Percentiles rank a stretch among this genome's conserved stretches.
Conservation (phyloP, 2,888 invertebrate species). For the Zygaena filipendulae region DNA sequence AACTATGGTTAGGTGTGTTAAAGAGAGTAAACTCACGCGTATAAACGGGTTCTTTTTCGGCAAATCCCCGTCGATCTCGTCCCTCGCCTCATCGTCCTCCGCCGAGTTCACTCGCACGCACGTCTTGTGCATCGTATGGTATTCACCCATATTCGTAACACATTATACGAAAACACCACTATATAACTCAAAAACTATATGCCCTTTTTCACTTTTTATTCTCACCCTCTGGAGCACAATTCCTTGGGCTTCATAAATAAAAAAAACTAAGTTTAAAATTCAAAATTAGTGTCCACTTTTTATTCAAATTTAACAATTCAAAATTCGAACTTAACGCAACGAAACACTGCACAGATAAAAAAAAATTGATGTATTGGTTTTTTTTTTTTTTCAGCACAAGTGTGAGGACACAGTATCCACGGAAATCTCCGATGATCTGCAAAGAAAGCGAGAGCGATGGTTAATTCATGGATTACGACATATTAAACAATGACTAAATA, state of each 20-base stretch:
- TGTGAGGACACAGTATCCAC: too few species aligned
- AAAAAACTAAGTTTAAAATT: background rate
- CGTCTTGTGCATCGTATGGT: slow-evolving; percentile 47
- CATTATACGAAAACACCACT: slow-evolving; percentile 39
- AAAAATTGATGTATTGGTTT: too few species aligned
- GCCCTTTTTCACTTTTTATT: slow-evolving; percentile 1
- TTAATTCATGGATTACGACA: slow-evolving; percentile 8
- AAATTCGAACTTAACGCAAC: too few species aligned
- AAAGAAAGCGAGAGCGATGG: slow-evolving; percentile 17
- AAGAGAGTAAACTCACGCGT: slow-evolving; percentile 59
- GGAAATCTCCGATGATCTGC: too few species aligned
- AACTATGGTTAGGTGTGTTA: too few species aligned
- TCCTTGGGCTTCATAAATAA: too few species aligned
- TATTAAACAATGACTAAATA: slow-evolving; percentile 18
- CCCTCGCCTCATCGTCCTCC: slow-evolving; percentile 51
- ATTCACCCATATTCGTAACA: slow-evolving; percentile 56
- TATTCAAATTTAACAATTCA: too few species aligned
- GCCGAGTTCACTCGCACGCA: slow-evolving; percentile 57
- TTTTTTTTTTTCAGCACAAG: too few species aligned
- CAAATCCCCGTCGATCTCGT: slow-evolving; percentile 51
- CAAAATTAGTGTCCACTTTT: too few species aligned
- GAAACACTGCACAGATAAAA: too few species aligned
- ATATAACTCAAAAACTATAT: too few species aligned
- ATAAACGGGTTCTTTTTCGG: slow-evolving; percentile 57
- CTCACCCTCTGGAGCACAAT: too few species aligned